Percentiles rank a stretch among this genome's conserved stretches.
Evolutionary conservation across 2,113 vertebrate genomes (phyloP).

Genomic region (Phaethon lepturus): DNA sequence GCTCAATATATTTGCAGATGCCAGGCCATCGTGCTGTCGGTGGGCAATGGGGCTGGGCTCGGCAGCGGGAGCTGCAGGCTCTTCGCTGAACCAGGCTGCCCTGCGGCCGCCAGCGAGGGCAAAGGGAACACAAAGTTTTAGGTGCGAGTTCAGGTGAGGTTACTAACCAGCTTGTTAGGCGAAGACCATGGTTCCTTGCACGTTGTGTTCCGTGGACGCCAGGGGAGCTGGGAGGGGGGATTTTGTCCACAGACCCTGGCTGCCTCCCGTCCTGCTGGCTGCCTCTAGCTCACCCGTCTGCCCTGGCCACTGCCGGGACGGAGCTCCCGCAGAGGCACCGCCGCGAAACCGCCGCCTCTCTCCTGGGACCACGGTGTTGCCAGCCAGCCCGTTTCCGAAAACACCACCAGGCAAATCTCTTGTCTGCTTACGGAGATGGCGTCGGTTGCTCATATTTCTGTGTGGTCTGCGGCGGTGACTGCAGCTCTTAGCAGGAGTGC

Average conservation of each 20-base stretch:
- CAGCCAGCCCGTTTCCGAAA: neutral
- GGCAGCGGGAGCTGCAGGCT: neutral
- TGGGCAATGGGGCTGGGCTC: neutral
- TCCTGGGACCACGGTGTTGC: fast-evolving
- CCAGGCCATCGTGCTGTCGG: fast-evolving
- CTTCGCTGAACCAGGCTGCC: neutral
- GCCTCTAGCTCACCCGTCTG: neutral
- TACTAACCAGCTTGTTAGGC: fast-evolving
- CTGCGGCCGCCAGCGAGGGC: fast-evolving
- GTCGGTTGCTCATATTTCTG: neutral
- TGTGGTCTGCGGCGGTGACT: fast-evolving
- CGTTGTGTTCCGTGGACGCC: neutral
- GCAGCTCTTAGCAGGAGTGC: neutral
- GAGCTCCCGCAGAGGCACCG: fast-evolving
- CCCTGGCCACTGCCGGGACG: neutral
- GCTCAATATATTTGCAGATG: neutral
- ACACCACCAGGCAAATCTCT: fast-evolving
- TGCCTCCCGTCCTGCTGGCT: no score
- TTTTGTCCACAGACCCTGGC: neutral
- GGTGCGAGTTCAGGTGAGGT: neutral
- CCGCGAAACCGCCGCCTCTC: fast-evolving
- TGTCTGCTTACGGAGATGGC: neutral
- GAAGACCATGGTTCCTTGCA: neutral
- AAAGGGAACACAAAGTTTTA: fast-evolving
- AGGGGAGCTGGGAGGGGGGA: neutral